Base-by-base conservation (phyloP, 2,888 invertebrate genomes). In the Rhingia campestris region DNA sequence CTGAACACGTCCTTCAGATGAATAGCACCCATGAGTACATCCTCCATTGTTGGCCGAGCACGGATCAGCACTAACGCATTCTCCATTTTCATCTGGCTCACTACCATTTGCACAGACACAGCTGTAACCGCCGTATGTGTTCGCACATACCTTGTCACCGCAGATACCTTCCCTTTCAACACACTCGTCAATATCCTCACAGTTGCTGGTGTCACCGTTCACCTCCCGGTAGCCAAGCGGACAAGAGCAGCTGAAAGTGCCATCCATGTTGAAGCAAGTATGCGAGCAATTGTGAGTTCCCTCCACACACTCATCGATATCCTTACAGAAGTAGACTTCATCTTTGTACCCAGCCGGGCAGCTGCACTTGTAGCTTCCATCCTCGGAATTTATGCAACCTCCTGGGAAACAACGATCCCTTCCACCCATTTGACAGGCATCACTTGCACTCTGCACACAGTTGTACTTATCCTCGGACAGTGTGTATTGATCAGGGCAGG, bases 1-100 rank as follows among this genome's bases (percentile, higher is more conserved):
- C 41, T 77, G 72, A 67, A 90, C 92, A 33, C 92, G 90, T 0
- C 93, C 93, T 10, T 92, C 91, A 3, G 91, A 89, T 74, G 93
- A 93, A 59, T 91, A 89, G 87, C 95, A 95, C 49, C 92, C 91
- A 81, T 93, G 92, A 0, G 92, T 92, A 80, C 95, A 94, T n/a
- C 92, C 92, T 4, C 91, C 92, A 80, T 93, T 93, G 61, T 91
- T 89, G 3, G 88, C 82, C 9, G 89, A 88, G 87, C 95, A 95
- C 85, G 89, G 89, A 89, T 94, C 91, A 6, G 91, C 86, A 61
- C 89, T 88, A 3, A 58, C 37, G 53, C 87, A 88, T 79, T 92
- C 92, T 74, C 89, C 90, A 39, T 84, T 86, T 74, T 87, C 86
- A 59, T 88, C 85, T 2, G 88, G 85, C 30, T 92, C 91, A 75